phyloP scores from a whole-genome alignment of 2,888 invertebrate genomes.

The Rhagonycha fulva region DNA sequence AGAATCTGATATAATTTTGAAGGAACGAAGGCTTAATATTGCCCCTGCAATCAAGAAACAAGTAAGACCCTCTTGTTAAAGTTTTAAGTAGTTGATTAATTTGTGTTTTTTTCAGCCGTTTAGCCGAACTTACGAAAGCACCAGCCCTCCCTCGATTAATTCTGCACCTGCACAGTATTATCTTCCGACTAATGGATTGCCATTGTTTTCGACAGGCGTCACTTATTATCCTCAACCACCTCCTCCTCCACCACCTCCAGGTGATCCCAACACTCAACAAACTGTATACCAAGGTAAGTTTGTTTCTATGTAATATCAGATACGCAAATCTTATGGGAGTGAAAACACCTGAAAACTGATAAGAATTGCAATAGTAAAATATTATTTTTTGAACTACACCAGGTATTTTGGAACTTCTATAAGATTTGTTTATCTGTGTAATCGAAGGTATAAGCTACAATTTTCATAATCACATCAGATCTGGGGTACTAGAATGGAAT shows the following conservation, averaged over 20 bases:
- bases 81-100: not conserved
- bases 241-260: conserved; percentile 38
- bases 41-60: conserved; percentile 88
- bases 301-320: not conserved
- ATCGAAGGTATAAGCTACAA: too few species aligned
- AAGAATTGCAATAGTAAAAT: conserved; percentile 5
- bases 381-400: not conserved
- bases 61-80: conserved; percentile 33
- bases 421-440: too few species aligned
- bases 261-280: conserved; percentile 49
- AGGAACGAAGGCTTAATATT: conserved; percentile 82
- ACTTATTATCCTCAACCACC: conserved; percentile 49
- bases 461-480: too few species aligned
- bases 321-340: not conserved
- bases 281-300: conserved; percentile 51
- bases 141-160: conserved; percentile 59
- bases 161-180: conserved; percentile 53
- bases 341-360: not conserved
- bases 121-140: conserved; percentile 59
- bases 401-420: too few species aligned
- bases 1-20: conserved; percentile 76
- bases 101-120: conserved; percentile 49
- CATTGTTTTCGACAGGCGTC: conserved; percentile 49
- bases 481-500: too few species aligned
- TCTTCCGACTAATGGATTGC: conserved; percentile 51